These are phyloP conservation scores for Characodon lateralis DNA, from an alignment of 2,797 vertebrate genomes.

Conservation along the genomic window DNA sequence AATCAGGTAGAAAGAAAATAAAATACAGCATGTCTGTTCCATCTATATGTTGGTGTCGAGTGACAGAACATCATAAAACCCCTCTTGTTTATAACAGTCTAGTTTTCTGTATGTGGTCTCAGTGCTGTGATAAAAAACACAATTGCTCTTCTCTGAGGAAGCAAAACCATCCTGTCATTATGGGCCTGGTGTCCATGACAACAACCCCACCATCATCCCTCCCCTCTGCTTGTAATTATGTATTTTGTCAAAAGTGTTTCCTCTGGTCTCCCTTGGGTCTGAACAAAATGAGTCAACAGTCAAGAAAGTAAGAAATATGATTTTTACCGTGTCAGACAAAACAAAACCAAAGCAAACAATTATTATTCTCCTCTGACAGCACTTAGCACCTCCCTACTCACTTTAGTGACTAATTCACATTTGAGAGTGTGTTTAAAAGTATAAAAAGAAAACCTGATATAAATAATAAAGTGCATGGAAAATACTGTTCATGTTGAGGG, in stretches of 20 bases:
- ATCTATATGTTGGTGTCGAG: neutral
- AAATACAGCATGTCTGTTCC: neutral
- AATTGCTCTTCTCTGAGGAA: conserved; percentile 41
- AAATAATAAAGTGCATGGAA: neutral
- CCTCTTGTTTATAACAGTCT: conserved; percentile 13
- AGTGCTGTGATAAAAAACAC: conserved; percentile 39
- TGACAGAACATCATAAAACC: conserved; percentile 14
- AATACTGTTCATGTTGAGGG: too few relatives aligned
- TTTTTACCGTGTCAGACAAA: conserved; percentile 9
- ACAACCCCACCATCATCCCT: conserved; percentile 63
- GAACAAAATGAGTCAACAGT: conserved; percentile 46
- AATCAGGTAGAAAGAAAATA: neutral
- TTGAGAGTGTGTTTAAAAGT: neutral
- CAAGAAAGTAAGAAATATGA: conserved; percentile 23
- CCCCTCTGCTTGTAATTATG: conserved; percentile 64
- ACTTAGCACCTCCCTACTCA: neutral
- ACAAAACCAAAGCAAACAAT: neutral
- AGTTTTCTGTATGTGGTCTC: conserved; percentile 27
- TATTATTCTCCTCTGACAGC: neutral
- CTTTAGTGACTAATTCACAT: neutral
- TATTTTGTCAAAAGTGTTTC: conserved; percentile 71
- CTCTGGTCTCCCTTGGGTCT: conserved; percentile 50
- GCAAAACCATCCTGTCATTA: conserved; percentile 61
- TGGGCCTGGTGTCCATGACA: conserved; percentile 59
- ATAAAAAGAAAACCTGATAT: neutral